Evolutionary conservation across 2,113 vertebrate genomes (phyloP).

Genomic region (Rhinichthys klamathensis): DNA sequence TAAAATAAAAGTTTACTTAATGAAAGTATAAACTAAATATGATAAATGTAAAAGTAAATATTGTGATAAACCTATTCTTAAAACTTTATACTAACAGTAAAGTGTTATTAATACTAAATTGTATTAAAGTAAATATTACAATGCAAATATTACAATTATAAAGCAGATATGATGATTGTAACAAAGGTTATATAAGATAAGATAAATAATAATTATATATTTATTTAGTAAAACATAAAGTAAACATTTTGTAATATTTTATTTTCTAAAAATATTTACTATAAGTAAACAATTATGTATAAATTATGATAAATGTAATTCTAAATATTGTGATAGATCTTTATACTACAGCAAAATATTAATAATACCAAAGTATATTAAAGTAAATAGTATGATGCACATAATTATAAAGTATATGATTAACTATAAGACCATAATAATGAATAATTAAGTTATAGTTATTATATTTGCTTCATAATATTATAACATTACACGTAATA

Average conservation of each 20-base stretch:
- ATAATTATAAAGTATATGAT: not conserved
- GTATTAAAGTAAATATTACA: not conserved
- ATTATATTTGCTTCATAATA: not conserved
- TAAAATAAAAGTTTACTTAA: too few relatives aligned
- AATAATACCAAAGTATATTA: not conserved
- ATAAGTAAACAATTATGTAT: not conserved
- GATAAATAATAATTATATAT: not conserved
- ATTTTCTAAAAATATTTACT: too few relatives aligned
- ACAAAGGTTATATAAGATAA: not conserved
- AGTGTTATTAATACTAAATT: not conserved
- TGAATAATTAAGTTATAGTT: too few relatives aligned
- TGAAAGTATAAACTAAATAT: not conserved
- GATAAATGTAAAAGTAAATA: not conserved
- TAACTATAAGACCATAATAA: not conserved
- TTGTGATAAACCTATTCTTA: not conserved
- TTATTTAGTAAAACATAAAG: too few relatives aligned
- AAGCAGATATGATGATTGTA: not conserved
- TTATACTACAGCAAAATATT: not conserved
- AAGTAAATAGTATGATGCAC: not conserved
- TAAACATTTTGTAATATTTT: too few relatives aligned
- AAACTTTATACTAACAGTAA: not conserved
- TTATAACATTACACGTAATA: too few relatives aligned
- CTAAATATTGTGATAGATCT: not conserved
- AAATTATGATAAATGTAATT: not conserved
- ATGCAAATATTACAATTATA: not conserved